Conservation (phyloP, 30 jellyfish, hydroid and myxozoan species). For the Hydractinia symbiolongicarpus region DNA sequence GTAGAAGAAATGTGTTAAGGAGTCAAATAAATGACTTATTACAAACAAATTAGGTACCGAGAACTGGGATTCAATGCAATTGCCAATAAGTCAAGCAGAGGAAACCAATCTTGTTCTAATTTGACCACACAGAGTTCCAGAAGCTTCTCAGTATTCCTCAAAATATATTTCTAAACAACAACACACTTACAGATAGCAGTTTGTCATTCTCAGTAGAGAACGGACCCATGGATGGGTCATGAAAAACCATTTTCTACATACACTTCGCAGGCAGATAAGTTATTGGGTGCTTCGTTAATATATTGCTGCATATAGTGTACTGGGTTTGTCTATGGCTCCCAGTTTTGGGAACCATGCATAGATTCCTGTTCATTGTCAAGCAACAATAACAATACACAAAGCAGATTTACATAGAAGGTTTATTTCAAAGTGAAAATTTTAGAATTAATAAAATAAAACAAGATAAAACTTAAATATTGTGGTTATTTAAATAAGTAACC, state of each 20-base stretch:
- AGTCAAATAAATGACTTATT: background rate
- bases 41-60: background rate
- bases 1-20: background rate
- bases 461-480: too few relatives aligned
- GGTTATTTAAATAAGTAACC: too few relatives aligned
- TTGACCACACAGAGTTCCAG: conserved; percentile 82
- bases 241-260: background rate
- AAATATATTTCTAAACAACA: conserved; percentile 60
- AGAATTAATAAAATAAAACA: too few relatives aligned
- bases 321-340: too few relatives aligned
- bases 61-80: conserved; percentile 88
- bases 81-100: conserved; percentile 79
- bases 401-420: too few relatives aligned
- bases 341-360: too few relatives aligned
- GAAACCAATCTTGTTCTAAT: conserved; percentile 94
- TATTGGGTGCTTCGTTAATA: too few relatives aligned
- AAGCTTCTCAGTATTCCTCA: conserved; percentile 84
- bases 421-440: too few relatives aligned
- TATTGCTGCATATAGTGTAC: too few relatives aligned
- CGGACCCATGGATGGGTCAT: background rate
- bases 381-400: too few relatives aligned
- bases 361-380: too few relatives aligned
- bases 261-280: too few relatives aligned
- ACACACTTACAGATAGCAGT: background rate
- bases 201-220: background rate